Percentiles rank a stretch among this genome's conserved stretches.
phyloP scores from a whole-genome alignment of 2,113 vertebrate species.

The Alouatta palliata region DNA sequence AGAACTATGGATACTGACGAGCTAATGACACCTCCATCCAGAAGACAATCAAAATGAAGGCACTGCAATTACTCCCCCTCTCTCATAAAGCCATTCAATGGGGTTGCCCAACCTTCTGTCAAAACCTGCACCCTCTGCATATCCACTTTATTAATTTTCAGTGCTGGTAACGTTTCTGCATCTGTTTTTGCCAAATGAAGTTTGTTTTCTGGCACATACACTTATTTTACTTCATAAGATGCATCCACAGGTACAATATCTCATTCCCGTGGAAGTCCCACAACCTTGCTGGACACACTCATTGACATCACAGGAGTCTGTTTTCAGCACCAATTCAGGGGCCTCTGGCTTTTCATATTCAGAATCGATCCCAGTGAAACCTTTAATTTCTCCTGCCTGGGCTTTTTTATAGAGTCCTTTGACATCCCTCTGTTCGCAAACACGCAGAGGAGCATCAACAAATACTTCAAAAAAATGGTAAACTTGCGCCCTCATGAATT shows the following conservation, averaged over 20 bases:
- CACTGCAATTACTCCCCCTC: constrained; percentile 97
- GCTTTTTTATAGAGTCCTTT: constrained; percentile 99
- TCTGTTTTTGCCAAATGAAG: constrained; percentile 96
- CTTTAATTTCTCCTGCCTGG: constrained; percentile 95
- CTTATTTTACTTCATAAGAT: constrained; percentile 96
- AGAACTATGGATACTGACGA: constrained; percentile 97
- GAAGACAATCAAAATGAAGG: constrained; percentile 97
- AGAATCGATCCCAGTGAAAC: constrained; percentile 98
- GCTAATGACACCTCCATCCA: constrained; percentile 97
- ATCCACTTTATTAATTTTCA: constrained; percentile 97
- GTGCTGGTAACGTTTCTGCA: constrained; percentile 91
- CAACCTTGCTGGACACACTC: constrained; percentile 96
- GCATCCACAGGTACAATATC: constrained; percentile 98
- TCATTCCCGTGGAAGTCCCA: constrained; percentile 96
- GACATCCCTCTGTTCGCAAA: constrained; percentile 97
- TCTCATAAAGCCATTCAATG: constrained; percentile 97
- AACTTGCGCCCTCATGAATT: constrained; percentile 94
- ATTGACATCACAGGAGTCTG: constrained; percentile 95
- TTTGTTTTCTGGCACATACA: constrained; percentile 97
- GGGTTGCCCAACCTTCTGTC: constrained; percentile 98
- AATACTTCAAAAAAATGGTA: constrained; percentile 99
- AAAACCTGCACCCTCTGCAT: constrained; percentile 99
- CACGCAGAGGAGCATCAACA: constrained; percentile 96
- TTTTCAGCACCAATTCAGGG: constrained; percentile 97
- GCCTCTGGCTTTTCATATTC: constrained; percentile 98